Evolutionary conservation across 2,888 invertebrate species (phyloP), one percentile per base, ranked within the genome.

Genomic region (Clitarchus hookeri): DNA sequence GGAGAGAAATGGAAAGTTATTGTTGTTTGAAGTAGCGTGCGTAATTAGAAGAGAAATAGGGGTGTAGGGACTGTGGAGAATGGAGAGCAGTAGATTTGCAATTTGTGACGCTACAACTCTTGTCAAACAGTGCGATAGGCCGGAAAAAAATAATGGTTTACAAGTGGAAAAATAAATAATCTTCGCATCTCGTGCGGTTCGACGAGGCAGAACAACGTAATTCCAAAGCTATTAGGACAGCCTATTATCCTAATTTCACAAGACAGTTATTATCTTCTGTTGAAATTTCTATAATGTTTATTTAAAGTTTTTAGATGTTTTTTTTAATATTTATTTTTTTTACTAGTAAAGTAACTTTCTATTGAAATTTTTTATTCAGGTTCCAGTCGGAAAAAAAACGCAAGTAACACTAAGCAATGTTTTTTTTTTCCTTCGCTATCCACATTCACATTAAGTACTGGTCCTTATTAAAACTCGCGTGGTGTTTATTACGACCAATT

Each of bases 21-120:
- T 65, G 65, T 65, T 65, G 65, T 65, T 65, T n/a, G 19, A 65
- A 65, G n/a, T 65, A n/a, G 65, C 65, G 65, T n/a, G 65, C 65
- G 19, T 65, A 65, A 65, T 65, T 65, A 65, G 65, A 65, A 23
- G 3, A 23, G 65, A 65, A 65, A 23, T n/a, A n/a, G 8, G n/a
- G n/a, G 65, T 0, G 19, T 9, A 2, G n/a, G 65, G 65, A 19
- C n/a, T 23, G n/a, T 23, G 65, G 65, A 65, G 16, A 65, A 65
- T 23, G 65, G 65, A 65, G 8, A n/a, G 65, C 65, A 9, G 65
- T 23, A 19, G 8, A 65, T 65, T 65, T 65, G 65, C 19, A 65
- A 19, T 65, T 65, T 65, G 65, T 65, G n/a, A 65, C 65, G 65
- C 65, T 65, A n/a, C 65, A 8, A 65, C 65, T 65, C 65, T n/a